Percentiles rank a stretch among this genome's conserved stretches.
Evolutionary conservation across 2,113 vertebrate genomes (phyloP).

Genomic region (Ursus arctos): DNA sequence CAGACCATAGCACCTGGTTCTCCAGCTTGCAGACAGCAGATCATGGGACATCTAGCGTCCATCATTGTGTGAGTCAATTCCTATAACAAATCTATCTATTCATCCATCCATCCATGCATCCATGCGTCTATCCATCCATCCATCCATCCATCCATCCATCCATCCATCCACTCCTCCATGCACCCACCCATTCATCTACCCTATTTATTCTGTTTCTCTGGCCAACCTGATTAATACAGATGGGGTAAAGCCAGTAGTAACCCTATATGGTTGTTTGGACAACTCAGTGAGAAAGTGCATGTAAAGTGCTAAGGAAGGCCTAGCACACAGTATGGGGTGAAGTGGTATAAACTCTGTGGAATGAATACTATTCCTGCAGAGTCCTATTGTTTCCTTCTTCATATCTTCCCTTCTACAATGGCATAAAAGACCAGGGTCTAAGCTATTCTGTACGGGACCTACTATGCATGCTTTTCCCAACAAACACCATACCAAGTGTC

Average conservation of each 20-base stretch:
- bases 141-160: neutral
- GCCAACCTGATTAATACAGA: neutral
- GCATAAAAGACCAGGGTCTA: neutral
- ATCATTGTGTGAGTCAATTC: neutral
- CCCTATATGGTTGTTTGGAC: fast-evolving
- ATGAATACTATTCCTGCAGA: too few species aligned
- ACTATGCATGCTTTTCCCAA: neutral
- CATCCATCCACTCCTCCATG: neutral
- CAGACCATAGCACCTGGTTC: neutral
- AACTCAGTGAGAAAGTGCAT: neutral
- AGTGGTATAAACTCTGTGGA: neutral
- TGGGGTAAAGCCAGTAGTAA: neutral
- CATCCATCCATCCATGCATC: too few species aligned
- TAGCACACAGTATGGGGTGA: fast-evolving
- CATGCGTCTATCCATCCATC: neutral
- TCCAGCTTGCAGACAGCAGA: neutral
- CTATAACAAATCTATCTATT: neutral
- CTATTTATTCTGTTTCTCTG: neutral
- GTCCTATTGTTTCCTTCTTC: neutral
- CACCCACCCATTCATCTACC: neutral
- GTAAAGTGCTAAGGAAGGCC: neutral
- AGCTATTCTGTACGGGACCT: neutral
- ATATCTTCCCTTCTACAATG: fast-evolving
- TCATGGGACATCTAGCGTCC: too few species aligned
- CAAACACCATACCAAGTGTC: fast-evolving